phyloP scores from a whole-genome alignment of 1,140 invertebrate genomes.

The Drusus annulatus region DNA sequence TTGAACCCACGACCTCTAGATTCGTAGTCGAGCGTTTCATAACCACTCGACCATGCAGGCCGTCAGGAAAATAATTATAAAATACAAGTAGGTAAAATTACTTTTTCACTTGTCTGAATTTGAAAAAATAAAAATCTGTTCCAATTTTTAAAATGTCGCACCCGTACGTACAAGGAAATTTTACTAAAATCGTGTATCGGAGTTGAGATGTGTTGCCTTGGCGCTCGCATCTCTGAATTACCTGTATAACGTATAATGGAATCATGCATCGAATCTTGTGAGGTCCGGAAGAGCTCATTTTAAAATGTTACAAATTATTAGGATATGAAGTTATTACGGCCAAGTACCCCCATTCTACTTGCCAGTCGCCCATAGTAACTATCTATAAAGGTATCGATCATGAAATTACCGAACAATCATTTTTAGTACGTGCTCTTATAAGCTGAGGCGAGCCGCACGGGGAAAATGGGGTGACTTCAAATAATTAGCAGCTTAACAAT shows the following conservation, averaged over 20 bases:
- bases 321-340: conserved; percentile 58
- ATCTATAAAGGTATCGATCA: conserved; percentile 11
- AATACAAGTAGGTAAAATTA: no score
- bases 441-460: not conserved
- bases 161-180: no score
- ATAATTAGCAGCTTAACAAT: not conserved
- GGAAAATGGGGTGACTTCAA: not conserved
- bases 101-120: no score
- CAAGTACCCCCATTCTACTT: not conserved
- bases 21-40: no score
- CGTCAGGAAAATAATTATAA: no score
- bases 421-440: conserved; percentile 6
- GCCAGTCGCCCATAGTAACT: not conserved
- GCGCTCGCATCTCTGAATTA: not conserved
- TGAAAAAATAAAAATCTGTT: no score
- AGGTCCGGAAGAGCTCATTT: conserved; percentile 54
- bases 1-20: no score
- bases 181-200: no score
- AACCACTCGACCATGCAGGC: no score
- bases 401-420: conserved; percentile 24
- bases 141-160: no score
- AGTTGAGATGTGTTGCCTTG: conserved; percentile 4
- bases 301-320: conserved; percentile 57
- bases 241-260: conserved; percentile 43
- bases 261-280: conserved; percentile 54